Evolutionary conservation across 1,140 invertebrate species (phyloP).

Genomic region (Leptinotarsa defecta): DNA sequence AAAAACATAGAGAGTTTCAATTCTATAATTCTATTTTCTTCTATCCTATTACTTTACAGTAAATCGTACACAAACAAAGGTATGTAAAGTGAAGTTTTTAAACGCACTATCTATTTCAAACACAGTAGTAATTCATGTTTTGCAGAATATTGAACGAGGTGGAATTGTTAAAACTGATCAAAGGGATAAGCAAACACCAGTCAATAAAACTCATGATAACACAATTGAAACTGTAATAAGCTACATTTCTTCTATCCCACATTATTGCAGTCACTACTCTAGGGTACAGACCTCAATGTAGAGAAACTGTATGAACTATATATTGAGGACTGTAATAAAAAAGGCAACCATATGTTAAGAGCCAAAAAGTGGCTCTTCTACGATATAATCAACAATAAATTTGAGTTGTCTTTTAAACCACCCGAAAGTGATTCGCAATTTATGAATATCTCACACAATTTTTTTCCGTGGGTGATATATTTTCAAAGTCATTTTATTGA

Average conservation of each 20-base stretch:
- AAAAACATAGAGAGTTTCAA: no score
- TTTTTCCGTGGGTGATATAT: no score
- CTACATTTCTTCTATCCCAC: slow-evolving; percentile 10
- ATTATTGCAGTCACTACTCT: neutral
- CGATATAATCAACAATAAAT: slow-evolving; percentile 13
- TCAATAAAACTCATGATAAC: slow-evolving; percentile 10
- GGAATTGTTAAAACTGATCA: slow-evolving; percentile 1
- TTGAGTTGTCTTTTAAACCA: slow-evolving; percentile 13
- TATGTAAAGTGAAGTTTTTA: no score
- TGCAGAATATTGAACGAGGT: neutral
- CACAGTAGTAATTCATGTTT: no score
- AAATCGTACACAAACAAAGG: no score
- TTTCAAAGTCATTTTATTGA: no score
- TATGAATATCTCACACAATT: no score
- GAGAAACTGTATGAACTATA: slow-evolving; percentile 11
- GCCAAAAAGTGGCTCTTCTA: slow-evolving; percentile 6
- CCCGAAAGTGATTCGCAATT: neutral
- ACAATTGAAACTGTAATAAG: neutral
- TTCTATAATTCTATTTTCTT: no score
- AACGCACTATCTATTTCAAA: no score
- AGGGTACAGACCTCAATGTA: neutral
- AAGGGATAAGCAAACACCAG: neutral
- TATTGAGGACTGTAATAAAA: slow-evolving; percentile 9
- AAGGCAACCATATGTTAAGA: neutral
- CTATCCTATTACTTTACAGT: no score